Base-by-base conservation (phyloP, 1,140 invertebrate species). In the Stenopsyche tienmushanensis region DNA sequence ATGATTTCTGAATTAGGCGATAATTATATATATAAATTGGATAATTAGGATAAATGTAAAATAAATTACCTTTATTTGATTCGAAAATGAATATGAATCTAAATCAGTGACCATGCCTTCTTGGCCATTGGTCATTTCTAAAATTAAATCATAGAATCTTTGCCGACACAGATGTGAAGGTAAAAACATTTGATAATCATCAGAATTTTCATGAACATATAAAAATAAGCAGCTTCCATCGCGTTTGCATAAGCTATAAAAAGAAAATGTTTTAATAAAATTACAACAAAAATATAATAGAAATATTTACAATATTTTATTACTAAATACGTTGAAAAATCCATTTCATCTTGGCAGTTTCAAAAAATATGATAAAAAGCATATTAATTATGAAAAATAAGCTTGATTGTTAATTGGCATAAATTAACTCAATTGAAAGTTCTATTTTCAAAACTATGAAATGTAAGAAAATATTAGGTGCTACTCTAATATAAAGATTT, bases 151-250 rank as follows among this genome's bases (percentile, higher is more conserved):
- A 75, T 92, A 90, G 72, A 95, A 92, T 72, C 88, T 85, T 75
- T 93, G 86, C 64, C 96, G 84, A 77, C 92, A 93, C 45, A 86
- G 80, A 49, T 89, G 85, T 0, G 95, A 98, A 9, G 97, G 95
- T 68, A 99, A 92, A 76, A 92, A 98, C 80, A 99, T 96, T 86
- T 99, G 97, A 81, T 99, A 99, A 81, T 98, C 96, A 75, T 98
- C 95, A 5, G 95, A 98, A 74, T 98, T 98, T 75, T 98, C 91
- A 76, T 97, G 92, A 20, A 99, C 97, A 77, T 99, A 99, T 0
- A 99, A 83, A 78, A 98, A 99, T 1, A 99, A 83, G 62, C 96
- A 97, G 10, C 96, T 82, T 73, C 96, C 93, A 77, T 99, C 97
- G 54, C 96, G 84, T 77, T 98, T 98, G 77, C 98, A 99, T 44